Evolutionary conservation across 2,888 invertebrate genomes (phyloP), one percentile per base, ranked within the genome.

Genomic region (Lysandra bellargus): DNA sequence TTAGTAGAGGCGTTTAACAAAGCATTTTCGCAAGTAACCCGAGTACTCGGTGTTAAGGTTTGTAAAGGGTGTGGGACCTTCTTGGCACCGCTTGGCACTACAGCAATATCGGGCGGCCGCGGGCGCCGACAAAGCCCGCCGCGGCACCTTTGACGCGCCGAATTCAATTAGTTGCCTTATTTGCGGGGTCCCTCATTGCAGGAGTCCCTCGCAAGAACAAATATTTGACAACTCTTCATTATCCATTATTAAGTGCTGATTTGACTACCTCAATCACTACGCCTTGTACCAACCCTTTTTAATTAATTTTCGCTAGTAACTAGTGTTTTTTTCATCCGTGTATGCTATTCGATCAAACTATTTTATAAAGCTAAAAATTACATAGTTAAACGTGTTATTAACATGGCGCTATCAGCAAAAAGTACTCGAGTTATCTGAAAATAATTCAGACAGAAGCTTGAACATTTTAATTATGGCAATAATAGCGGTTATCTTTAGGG

Each of bases 121-220:
- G 87, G 83, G 88, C 87, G 91, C 92, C 92, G 93, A 91, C 93
- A 93, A 93, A 92, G 92, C 90, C 87, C 87, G 85, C 86, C 89
- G 90, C 92, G 91, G 89, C 87, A 84, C 85, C 89, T 93, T 94
- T 94, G 91, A 92, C 87, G 87, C 88, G 91, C 93, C 94, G 93
- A 94, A 94, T 93, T 93, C 92, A 93, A 94, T 94, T 94, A 94
- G 94, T 94, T 91, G 93, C 91, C 92, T 88, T 93, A 92, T 93
- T 93, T 92, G 92, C 91, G 87, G 87, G 85, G 85, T 87, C 87
- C 86, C 88, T 88, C 87, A 88, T 88, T 87, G 90, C 85, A 88
- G 88, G 89, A 90, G 91, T 91, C 90, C 89, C 88, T 87, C 85
- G 87, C 92, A 93, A 94, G 89, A 94, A 93, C 94, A 94, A 94